Evolutionary conservation across 2,888 invertebrate species (phyloP).

Genomic region (Dendrolimus houi): DNA sequence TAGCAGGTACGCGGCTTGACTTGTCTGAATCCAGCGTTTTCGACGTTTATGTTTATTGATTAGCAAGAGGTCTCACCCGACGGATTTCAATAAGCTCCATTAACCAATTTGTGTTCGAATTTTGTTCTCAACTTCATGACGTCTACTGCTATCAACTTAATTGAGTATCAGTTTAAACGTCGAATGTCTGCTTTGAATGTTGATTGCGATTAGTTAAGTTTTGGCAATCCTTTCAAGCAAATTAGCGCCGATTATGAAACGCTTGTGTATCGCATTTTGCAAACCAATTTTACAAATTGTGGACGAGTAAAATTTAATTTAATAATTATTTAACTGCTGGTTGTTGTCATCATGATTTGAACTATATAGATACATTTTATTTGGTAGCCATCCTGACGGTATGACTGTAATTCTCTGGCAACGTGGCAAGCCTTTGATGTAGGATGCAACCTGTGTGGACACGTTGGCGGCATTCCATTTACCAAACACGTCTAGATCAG

Average conservation of each 20-base stretch:
- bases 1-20: constrained; percentile 39
- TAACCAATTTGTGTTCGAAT: constrained; percentile 63
- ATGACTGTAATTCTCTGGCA: too few species aligned
- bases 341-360: too few species aligned
- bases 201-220: constrained; percentile 17
- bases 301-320: too few species aligned
- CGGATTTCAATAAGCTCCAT: constrained; percentile 66
- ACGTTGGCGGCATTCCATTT: too few species aligned
- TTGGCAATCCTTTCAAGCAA: constrained; percentile 14
- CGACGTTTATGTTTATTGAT: constrained; percentile 71
- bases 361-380: too few species aligned
- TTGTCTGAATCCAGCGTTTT: constrained; percentile 47
- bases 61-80: constrained; percentile 32
- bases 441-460: too few species aligned
- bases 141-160: constrained; percentile 41
- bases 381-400: too few species aligned
- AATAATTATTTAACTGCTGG: too few species aligned
- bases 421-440: too few species aligned
- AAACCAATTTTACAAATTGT: not conserved
- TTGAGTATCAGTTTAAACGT: constrained; percentile 36
- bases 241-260: constrained; percentile 8
- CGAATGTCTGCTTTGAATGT: constrained; percentile 21
- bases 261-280: not conserved
- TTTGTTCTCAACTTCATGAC: constrained; percentile 52
- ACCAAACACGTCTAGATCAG: too few species aligned